phyloP scores from a whole-genome alignment of 2,888 invertebrate species.

The Tolmerus cingulatus region DNA sequence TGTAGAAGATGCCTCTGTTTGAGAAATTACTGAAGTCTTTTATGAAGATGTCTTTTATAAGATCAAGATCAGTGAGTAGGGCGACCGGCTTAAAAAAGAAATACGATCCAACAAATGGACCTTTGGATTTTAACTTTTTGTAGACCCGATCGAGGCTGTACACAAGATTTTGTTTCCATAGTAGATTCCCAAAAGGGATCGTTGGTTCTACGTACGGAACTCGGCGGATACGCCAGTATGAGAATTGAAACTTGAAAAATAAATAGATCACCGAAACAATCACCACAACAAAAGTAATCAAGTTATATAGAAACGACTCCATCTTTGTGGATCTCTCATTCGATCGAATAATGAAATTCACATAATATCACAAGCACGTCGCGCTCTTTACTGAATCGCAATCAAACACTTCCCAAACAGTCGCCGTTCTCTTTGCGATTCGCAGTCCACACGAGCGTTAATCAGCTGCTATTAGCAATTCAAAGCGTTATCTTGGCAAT shows the following conservation, averaged over 20 bases:
- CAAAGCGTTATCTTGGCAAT: not conserved
- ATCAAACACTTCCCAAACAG: not conserved
- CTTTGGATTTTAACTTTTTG: conserved; percentile 53
- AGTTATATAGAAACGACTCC: not conserved
- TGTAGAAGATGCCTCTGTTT: conserved; percentile 58
- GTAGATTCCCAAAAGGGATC: conserved; percentile 53
- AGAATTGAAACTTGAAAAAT: not conserved
- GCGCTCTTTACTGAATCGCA: not conserved
- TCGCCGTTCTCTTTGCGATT: not conserved
- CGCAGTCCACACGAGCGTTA: not conserved
- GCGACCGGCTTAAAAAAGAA: conserved; percentile 53
- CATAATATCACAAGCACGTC: not conserved
- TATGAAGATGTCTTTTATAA: conserved; percentile 58
- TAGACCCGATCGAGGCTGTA: conserved; percentile 54
- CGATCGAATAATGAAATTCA: not conserved
- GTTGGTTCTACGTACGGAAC: conserved; percentile 47
- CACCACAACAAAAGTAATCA: not conserved
- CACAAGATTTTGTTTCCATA: conserved; percentile 46
- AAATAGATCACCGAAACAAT: not conserved
- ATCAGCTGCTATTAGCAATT: not conserved
- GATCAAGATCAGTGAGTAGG: conserved; percentile 56
- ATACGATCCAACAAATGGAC: conserved; percentile 56
- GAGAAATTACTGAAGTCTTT: conserved; percentile 62
- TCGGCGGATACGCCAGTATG: conserved; percentile 44
- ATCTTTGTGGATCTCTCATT: not conserved